Evolutionary conservation across 1,140 invertebrate species (phyloP).

Genomic region (Doryteuthis pealeii): DNA sequence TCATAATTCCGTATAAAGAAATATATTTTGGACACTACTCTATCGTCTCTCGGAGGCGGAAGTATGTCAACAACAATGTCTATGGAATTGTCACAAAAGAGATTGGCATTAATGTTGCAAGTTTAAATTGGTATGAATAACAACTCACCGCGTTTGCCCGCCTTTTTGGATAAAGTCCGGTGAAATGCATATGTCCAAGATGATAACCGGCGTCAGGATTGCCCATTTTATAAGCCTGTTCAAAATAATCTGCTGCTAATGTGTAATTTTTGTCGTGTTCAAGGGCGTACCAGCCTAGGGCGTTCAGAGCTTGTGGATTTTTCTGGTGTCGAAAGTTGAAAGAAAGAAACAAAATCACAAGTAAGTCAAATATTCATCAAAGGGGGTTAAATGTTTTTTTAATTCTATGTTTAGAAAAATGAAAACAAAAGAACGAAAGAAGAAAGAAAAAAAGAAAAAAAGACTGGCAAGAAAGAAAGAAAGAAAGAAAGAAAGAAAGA

Average conservation of each 20-base stretch:
- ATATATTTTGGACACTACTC: too few relatives aligned
- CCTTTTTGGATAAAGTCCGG: slow-evolving; percentile 37
- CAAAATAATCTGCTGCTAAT: slow-evolving; percentile 40
- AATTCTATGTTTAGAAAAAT: neutral
- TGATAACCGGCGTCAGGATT: slow-evolving; percentile 49
- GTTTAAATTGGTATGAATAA: too few relatives aligned
- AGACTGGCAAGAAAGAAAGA: too few relatives aligned
- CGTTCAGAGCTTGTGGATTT: slow-evolving; percentile 43
- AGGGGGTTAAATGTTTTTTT: neutral
- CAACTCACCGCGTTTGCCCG: slow-evolving; percentile 37
- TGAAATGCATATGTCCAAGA: slow-evolving; percentile 44
- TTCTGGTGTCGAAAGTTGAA: too few relatives aligned
- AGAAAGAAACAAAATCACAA: neutral
- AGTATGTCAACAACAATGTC: too few relatives aligned
- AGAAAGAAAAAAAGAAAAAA: too few relatives aligned
- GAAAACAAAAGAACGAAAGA: too few relatives aligned
- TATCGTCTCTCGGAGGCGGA: too few relatives aligned
- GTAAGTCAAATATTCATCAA: neutral
- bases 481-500: too few relatives aligned
- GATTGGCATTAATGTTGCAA: too few relatives aligned
- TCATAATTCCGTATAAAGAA: too few relatives aligned
- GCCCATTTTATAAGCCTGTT: slow-evolving; percentile 35
- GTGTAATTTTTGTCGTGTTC: slow-evolving; percentile 38
- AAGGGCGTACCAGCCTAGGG: slow-evolving; percentile 52
- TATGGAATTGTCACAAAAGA: too few relatives aligned